Base-by-base conservation (phyloP, 2,113 vertebrate genomes). In the Embiotoca jacksoni region DNA sequence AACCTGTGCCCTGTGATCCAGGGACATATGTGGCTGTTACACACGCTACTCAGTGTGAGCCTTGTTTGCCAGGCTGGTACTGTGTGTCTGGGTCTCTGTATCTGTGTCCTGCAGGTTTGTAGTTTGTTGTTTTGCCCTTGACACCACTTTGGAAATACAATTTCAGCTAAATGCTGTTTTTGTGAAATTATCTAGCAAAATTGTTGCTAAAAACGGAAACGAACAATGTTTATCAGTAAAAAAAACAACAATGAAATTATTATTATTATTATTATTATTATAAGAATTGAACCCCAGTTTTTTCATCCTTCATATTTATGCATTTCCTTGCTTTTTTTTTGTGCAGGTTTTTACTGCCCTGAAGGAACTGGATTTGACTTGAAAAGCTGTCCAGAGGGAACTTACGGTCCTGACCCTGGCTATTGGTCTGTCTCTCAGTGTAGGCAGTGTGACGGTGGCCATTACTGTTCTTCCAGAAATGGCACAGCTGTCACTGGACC, bases 271-370 rank as follows among this genome's bases (percentile, higher is more conserved):
- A 23, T 23, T 23, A 23, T 23, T 23, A 23, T 23, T 23, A 23
- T 16, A 52, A 23, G 14, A 44, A 16, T 23, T 23, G 16, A 8
- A 66, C 1, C 2, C 5, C 46, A 23, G 7, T 31, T 8, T 56
- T 69, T 54, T 6, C 0, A 7, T 49, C 7, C 7, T 15, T 74
- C 10, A 16, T 60, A 36, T 72, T 32, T 73, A 23, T 53, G 30
- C 7, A 35, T 79, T n/a, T 82, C 0, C 7, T 50, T 62, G 15
- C 80, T 4, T 67, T n/a, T 82, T 10, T 52, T 50, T 60, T 68
- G 53, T 75, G 10, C 78, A 97, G 96, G 96, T 10, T 98, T 96
- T 93, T 97, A 95, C 84, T 98, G 97, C 73, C 95, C 94, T 1
- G 83, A 93, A 79, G 93, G 93, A 33, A 96, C 94, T 3, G 95